Evolutionary conservation across 2,113 vertebrate genomes (phyloP).

Genomic region (Accipiter virgatus): DNA sequence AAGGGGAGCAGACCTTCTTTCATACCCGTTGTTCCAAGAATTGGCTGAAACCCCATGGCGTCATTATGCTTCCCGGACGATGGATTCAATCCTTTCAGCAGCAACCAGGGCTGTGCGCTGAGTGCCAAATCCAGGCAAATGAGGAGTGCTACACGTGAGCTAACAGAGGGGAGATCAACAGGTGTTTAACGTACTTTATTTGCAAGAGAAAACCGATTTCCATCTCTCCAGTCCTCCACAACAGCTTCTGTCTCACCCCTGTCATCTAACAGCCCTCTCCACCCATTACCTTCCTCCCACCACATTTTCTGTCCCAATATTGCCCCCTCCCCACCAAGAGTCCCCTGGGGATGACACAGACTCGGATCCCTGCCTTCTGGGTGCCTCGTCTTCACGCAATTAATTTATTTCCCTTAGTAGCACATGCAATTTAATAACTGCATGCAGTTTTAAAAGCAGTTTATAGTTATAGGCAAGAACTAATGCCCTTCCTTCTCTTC

Average conservation of each 20-base stretch:
- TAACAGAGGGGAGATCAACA: not conserved
- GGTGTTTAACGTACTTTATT: not conserved
- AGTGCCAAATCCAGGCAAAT: not conserved
- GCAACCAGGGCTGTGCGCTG: not conserved
- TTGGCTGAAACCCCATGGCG: not conserved
- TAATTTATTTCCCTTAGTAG: not conserved
- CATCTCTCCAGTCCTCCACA: not conserved
- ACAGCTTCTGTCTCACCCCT: not conserved
- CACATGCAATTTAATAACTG: not conserved
- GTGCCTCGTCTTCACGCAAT: not conserved
- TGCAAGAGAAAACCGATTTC: not conserved
- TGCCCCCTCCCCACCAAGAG: not conserved
- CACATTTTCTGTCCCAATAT: not conserved
- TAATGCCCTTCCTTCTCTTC: not conserved
- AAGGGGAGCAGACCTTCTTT: not conserved
- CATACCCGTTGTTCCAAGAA: not conserved
- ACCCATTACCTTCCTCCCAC: not conserved
- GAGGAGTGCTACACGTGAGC: not conserved
- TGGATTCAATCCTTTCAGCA: not conserved
- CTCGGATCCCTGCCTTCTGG: not conserved
- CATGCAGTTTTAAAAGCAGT: not conserved
- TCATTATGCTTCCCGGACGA: not conserved
- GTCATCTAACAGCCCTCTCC: not conserved
- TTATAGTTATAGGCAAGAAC: not conserved
- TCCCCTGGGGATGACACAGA: not conserved